Conservation (phyloP, 2,113 vertebrate genomes). For the Sialia sialis region DNA sequence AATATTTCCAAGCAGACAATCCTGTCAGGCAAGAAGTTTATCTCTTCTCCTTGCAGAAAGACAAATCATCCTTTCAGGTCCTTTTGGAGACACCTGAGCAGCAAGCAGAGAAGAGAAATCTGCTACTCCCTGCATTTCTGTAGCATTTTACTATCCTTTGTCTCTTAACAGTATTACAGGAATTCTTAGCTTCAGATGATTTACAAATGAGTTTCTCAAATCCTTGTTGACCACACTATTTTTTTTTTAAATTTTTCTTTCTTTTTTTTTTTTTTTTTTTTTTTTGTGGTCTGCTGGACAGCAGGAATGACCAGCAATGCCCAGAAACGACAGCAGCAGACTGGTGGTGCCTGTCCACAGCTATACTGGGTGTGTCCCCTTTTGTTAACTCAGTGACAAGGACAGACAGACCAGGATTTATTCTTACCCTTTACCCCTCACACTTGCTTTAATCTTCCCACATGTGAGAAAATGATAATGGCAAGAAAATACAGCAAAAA, state of each 20-base stretch:
- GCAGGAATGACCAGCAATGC: neutral
- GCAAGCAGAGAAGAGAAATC: neutral
- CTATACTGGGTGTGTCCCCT: neutral
- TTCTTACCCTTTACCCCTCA: neutral
- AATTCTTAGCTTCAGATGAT: neutral
- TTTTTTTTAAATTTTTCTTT: no score
- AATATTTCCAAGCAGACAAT: neutral
- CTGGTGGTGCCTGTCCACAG: neutral
- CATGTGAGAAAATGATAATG: neutral
- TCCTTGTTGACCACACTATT: neutral
- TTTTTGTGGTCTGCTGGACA: neutral
- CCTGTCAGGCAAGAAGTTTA: neutral
- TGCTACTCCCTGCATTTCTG: neutral
- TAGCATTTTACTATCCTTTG: neutral
- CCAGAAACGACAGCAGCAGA: neutral
- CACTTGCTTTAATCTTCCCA: accelerated
- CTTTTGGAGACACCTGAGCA: neutral
- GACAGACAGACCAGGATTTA: neutral
- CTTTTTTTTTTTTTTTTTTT: no score
- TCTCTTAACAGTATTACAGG: neutral
- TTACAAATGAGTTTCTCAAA: neutral
- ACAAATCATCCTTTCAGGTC: neutral
- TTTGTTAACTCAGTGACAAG: neutral
- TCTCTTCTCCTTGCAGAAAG: neutral
- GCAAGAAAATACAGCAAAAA: neutral